A percentile compares a stretch with the other conserved stretches of the same genome.
Conservation (phyloP, 2,797 vertebrate genomes). For the Cuniculus paca region DNA sequence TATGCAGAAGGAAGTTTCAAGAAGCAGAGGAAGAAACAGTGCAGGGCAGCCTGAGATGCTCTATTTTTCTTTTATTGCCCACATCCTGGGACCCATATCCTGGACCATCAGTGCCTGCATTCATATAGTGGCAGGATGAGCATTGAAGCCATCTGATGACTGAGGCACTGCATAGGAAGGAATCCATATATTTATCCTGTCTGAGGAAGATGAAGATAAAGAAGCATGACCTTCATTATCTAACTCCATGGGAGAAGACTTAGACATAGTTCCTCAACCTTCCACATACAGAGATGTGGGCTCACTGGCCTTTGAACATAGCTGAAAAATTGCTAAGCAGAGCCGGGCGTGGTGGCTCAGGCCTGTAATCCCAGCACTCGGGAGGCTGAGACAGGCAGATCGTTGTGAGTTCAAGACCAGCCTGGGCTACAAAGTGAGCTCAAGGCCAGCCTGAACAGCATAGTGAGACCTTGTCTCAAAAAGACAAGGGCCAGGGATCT, state of each 20-base stretch:
- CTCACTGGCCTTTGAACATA: neutral
- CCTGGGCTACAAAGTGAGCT: too few species aligned
- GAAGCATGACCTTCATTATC: neutral
- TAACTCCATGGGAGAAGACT: neutral
- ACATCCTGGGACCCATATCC: neutral
- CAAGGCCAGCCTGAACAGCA: too few species aligned
- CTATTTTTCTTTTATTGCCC: neutral
- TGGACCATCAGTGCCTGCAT: too few species aligned
- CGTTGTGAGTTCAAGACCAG: too few species aligned
- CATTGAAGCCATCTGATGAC: rapidly evolving
- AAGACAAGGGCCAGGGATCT: too few species aligned
- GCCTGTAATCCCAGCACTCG: too few species aligned
- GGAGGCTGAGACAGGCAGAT: too few species aligned
- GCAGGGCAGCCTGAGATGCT: too few species aligned
- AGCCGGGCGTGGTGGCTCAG: too few species aligned
- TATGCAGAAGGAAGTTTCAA: neutral
- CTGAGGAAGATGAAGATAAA: neutral
- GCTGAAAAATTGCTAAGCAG: neutral
- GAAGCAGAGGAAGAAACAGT: neutral
- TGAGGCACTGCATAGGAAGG: neutral
- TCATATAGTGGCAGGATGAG: neutral
- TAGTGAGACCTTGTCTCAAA: too few species aligned
- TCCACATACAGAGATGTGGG: neutral
- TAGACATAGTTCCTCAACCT: neutral
- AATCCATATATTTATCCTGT: neutral